Percentiles rank a stretch among this genome's conserved stretches.
Conservation (phyloP, 2,113 vertebrate species). For the Phaetusa simplex region DNA sequence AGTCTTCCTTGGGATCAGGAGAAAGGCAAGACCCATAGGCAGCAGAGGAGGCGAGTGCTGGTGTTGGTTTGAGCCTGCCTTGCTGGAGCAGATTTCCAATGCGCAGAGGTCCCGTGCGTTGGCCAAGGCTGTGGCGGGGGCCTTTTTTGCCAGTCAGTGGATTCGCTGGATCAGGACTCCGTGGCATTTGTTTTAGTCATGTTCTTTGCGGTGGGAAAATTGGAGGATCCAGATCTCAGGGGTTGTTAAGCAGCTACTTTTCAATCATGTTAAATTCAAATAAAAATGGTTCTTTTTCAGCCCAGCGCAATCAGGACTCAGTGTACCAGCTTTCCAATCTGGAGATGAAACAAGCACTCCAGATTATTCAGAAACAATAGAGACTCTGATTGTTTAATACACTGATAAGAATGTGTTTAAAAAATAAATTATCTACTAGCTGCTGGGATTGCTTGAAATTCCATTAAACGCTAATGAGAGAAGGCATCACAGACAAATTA, state of each 20-base stretch:
- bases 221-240: neutral
- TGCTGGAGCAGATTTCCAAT: neutral
- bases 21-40: neutral
- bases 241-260: neutral
- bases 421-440: slow-evolving; percentile 51
- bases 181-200: neutral
- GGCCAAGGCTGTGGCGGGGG: neutral
- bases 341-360: slow-evolving; percentile 22
- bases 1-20: neutral
- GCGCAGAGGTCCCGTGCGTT: neutral
- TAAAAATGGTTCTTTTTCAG: neutral
- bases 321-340: neutral
- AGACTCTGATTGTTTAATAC: slow-evolving; percentile 45
- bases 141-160: neutral
- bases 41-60: neutral
- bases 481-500: slow-evolving; percentile 64
- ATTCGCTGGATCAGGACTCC: neutral
- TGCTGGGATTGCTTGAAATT: slow-evolving; percentile 57
- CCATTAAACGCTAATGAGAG: slow-evolving; percentile 68
- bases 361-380: slow-evolving; percentile 44
- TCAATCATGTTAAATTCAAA: neutral
- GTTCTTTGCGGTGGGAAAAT: neutral
- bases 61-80: neutral
- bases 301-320: neutral
- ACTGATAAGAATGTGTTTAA: slow-evolving; percentile 48